Conservation (phyloP, 2,797 vertebrate species). For the Siniperca obscura region DNA sequence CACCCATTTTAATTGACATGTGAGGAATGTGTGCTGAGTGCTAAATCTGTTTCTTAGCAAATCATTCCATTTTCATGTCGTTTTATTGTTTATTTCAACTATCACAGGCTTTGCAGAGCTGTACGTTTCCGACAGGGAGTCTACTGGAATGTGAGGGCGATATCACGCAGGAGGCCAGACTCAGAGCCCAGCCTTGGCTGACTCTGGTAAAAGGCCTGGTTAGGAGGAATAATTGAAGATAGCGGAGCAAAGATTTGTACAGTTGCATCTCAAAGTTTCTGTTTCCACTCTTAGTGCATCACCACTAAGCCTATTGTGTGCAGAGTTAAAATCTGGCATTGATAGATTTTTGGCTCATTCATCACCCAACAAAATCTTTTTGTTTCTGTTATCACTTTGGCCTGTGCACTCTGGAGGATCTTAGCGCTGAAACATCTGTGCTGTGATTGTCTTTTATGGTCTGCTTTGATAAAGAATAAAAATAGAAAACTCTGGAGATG, state of each 20-base stretch:
- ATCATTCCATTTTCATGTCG: constrained; percentile 2
- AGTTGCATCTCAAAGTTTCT: constrained; percentile 31
- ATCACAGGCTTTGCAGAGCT: constrained; percentile 9
- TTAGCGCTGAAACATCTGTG: constrained; percentile 41
- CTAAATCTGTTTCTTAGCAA: not conserved
- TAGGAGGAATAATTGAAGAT: constrained; percentile 29
- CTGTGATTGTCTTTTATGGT: constrained; percentile 50
- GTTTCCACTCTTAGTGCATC: constrained; percentile 20
- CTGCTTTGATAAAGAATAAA: constrained; percentile 64
- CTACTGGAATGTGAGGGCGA: constrained; percentile 17
- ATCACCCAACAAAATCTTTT: constrained; percentile 44
- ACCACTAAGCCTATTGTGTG: constrained; percentile 16
- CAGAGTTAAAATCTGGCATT: constrained; percentile 50
- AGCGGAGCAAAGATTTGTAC: constrained; percentile 8
- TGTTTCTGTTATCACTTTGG: constrained; percentile 55
- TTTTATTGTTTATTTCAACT: constrained; percentile 34
- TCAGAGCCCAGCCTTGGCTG: not conserved
- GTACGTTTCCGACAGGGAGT: constrained; percentile 42
- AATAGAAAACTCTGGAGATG: constrained; percentile 64
- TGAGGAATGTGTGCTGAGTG: not conserved
- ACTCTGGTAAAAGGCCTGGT: not conserved
- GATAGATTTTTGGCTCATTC: constrained; percentile 51
- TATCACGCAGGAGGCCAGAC: not conserved
- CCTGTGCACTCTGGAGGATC: constrained; percentile 34
- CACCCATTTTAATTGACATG: constrained; percentile 2